A percentile compares a stretch with the other conserved stretches of the same genome.
These are phyloP conservation scores for Agrypnus murinus DNA, from an alignment of 2,888 invertebrate species.

Conservation along the genomic window DNA sequence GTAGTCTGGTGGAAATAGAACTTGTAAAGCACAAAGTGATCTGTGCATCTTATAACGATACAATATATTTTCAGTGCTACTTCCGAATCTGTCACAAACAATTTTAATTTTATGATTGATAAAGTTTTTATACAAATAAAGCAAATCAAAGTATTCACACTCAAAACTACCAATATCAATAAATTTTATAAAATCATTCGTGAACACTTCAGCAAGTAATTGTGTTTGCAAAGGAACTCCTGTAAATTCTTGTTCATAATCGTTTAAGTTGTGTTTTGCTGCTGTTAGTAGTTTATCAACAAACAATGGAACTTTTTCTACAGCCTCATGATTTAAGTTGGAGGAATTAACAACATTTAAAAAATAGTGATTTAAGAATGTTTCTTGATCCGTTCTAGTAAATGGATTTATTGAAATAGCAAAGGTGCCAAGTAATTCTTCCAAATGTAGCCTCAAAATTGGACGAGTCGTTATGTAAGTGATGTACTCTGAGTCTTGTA, in stretches of 20 bases:
- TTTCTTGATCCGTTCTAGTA: slow-evolving; percentile 3
- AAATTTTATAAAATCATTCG: slow-evolving; percentile 5
- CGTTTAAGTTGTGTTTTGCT: slow-evolving; percentile 20
- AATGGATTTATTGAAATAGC: slow-evolving; percentile 13
- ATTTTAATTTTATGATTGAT: slow-evolving; percentile 20
- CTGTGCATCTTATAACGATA: background rate
- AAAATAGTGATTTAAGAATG: background rate
- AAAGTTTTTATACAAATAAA: slow-evolving; percentile 28
- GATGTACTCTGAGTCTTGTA: background rate
- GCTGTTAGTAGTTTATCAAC: background rate
- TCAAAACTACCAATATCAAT: background rate
- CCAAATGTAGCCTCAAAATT: slow-evolving; percentile 16
- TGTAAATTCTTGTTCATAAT: slow-evolving; percentile 31
- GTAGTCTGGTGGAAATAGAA: slow-evolving; percentile 22
- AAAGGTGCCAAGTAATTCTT: slow-evolving; percentile 23
- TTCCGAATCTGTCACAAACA: slow-evolving; percentile 23
- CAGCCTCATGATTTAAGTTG: too few relatives aligned
- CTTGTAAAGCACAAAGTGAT: slow-evolving; percentile 14
- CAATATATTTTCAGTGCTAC: background rate
- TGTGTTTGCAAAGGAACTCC: slow-evolving; percentile 35
- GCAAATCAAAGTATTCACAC: slow-evolving; percentile 21
- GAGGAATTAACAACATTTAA: background rate
- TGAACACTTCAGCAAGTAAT: slow-evolving; percentile 30
- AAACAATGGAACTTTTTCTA: background rate
- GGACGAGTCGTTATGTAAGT: slow-evolving; percentile 30